A percentile compares a stretch with the other conserved stretches of the same genome.
Conservation (phyloP, 1,140 invertebrate genomes). For the Eubasilissa regina region DNA sequence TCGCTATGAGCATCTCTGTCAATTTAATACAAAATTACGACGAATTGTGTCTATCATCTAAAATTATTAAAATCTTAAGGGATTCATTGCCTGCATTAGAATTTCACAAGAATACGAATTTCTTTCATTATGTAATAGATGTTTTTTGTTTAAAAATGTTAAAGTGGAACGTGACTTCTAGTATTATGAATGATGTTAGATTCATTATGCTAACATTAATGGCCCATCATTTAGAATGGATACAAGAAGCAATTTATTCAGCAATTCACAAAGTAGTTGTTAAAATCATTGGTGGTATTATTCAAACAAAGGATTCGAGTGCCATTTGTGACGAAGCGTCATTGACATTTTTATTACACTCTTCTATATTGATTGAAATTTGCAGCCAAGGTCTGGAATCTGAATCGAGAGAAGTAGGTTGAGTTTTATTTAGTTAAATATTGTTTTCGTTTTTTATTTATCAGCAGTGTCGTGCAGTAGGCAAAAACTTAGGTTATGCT, state of each 20-base stretch:
- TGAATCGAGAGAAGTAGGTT: constrained; percentile 54
- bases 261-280: constrained; percentile 64
- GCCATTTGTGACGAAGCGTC: constrained; percentile 63
- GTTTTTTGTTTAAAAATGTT: constrained; percentile 66
- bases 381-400: constrained; percentile 74
- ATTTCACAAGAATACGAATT: constrained; percentile 68
- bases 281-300: constrained; percentile 63
- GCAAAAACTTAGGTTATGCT: no score
- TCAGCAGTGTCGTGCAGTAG: no score
- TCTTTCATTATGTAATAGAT: constrained; percentile 66
- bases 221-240: constrained; percentile 67
- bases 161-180: constrained; percentile 63
- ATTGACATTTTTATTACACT: constrained; percentile 72
- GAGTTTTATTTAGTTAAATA: background rate
- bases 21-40: constrained; percentile 67
- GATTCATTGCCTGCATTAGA: constrained; percentile 69
- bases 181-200: constrained; percentile 64
- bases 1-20: constrained; percentile 70
- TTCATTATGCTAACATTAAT: constrained; percentile 69
- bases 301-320: constrained; percentile 61
- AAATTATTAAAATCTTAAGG: constrained; percentile 66
- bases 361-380: constrained; percentile 76
- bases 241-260: constrained; percentile 64
- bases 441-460: background rate
- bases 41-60: constrained; percentile 59